Evolutionary conservation across 2,888 invertebrate species (phyloP).

Genomic region (Tetragonula carbonaria): DNA sequence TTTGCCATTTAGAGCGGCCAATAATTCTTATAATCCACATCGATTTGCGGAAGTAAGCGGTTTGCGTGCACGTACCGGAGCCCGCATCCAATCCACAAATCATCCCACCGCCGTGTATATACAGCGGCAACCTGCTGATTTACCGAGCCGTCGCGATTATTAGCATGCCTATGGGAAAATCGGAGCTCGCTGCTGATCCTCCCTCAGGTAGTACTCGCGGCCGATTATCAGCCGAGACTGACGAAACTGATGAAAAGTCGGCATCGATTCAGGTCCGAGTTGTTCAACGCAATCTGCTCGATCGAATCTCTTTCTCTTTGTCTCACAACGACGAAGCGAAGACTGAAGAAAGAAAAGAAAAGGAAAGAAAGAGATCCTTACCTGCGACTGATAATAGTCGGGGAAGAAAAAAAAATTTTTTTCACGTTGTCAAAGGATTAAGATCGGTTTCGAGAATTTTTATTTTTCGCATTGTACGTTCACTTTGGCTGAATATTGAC

Average conservation of each 20-base stretch:
- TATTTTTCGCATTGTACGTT: no score
- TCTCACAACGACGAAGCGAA: no score
- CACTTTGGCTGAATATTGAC: no score
- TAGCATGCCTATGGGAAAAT: slow-evolving; percentile 55
- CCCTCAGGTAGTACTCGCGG: background rate
- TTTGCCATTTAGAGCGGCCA: slow-evolving; percentile 66
- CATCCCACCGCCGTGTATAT: slow-evolving; percentile 41
- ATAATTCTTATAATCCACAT: slow-evolving; percentile 70
- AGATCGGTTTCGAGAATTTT: no score
- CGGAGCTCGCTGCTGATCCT: slow-evolving; percentile 24
- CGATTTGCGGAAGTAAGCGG: slow-evolving; percentile 70
- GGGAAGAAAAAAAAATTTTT: no score
- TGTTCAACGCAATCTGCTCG: background rate
- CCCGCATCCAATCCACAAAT: slow-evolving; percentile 67
- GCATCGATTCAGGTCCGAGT: background rate
- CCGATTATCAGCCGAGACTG: background rate
- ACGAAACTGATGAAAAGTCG: background rate
- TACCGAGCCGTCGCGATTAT: slow-evolving; percentile 64
- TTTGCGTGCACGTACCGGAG: slow-evolving; percentile 53
- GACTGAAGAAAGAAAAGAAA: no score
- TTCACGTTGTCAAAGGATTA: no score
- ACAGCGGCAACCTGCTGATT: slow-evolving; percentile 48
- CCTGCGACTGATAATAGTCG: no score
- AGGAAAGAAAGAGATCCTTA: no score
- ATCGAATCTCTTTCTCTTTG: no score